phyloP scores from a whole-genome alignment of 2,113 vertebrate genomes.

The Amia ocellicauda region DNA sequence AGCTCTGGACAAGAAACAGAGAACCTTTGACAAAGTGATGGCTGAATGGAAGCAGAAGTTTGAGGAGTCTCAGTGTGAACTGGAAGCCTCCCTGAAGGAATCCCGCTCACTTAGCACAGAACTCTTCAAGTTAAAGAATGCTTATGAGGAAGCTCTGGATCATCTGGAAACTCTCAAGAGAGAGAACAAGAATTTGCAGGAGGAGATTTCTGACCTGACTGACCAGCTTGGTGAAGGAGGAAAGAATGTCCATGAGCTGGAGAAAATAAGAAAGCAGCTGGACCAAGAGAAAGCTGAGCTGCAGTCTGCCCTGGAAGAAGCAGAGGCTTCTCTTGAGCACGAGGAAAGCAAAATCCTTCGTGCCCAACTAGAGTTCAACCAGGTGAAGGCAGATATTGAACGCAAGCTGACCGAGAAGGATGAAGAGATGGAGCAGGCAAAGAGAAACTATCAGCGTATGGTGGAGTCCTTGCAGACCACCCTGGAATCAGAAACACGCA shows the following conservation, averaged over 20 bases:
- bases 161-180: slow-evolving; percentile 38
- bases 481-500: slow-evolving; percentile 62
- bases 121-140: slow-evolving; percentile 39
- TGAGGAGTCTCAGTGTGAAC: slow-evolving; percentile 37
- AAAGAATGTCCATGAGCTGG: slow-evolving; percentile 50
- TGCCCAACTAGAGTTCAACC: slow-evolving; percentile 67
- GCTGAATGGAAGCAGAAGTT: slow-evolving; percentile 14
- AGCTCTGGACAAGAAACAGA: slow-evolving; percentile 15
- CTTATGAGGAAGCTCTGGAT: slow-evolving; percentile 34
- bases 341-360: slow-evolving; percentile 72
- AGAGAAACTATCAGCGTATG: slow-evolving; percentile 62
- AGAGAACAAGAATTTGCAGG: slow-evolving; percentile 58
- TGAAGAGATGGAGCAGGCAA: slow-evolving; percentile 71
- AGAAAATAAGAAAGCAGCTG: slow-evolving; percentile 53
- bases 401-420: slow-evolving; percentile 67
- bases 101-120: slow-evolving; percentile 37
- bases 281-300: slow-evolving; percentile 54
- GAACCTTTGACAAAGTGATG: slow-evolving; percentile 20
- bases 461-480: slow-evolving; percentile 69
- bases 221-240: slow-evolving; percentile 53
- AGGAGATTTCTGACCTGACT: slow-evolving; percentile 57
- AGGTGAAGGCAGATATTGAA: slow-evolving; percentile 62
- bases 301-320: slow-evolving; percentile 55
- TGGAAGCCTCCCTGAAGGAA: slow-evolving; percentile 35
- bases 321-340: slow-evolving; percentile 69